A percentile compares a stretch with the other conserved stretches of the same genome.
These are phyloP conservation scores for Hecatera dysodea DNA, from an alignment of 2,888 invertebrate genomes.

Conservation along the genomic window DNA sequence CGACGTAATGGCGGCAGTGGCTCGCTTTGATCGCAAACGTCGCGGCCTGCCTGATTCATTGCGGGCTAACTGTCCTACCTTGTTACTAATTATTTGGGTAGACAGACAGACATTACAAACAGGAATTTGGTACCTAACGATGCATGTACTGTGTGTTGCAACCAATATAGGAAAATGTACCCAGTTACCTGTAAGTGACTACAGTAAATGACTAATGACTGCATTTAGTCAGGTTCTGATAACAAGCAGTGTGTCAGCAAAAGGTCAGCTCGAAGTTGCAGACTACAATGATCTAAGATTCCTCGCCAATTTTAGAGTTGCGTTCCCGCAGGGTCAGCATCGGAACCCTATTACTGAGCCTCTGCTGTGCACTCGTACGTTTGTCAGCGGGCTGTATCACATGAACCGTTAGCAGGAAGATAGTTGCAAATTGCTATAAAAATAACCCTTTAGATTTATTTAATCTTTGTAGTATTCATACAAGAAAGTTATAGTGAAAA, in stretches of 20 bases:
- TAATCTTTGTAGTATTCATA: no score
- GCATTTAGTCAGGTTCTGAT: neutral
- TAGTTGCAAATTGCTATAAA: no score
- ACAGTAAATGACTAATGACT: neutral
- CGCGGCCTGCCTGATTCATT: slow-evolving; percentile 61
- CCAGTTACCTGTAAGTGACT: neutral
- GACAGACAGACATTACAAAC: slow-evolving; percentile 33
- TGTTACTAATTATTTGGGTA: slow-evolving; percentile 61
- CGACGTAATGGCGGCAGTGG: slow-evolving; percentile 78
- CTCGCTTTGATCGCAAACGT: slow-evolving; percentile 71
- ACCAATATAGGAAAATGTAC: neutral
- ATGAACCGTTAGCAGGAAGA: neutral
- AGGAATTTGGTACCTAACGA: neutral
- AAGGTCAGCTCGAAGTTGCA: no score
- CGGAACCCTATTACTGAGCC: neutral
- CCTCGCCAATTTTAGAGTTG: neutral
- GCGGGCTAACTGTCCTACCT: slow-evolving; percentile 44
- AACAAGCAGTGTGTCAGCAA: neutral
- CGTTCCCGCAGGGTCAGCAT: neutral
- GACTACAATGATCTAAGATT: no score
- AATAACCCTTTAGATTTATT: no score
- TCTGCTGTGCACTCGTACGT: neutral
- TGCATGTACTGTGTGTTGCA: neutral
- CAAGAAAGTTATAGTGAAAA: no score
- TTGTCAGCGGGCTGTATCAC: neutral